A percentile compares a stretch with the other conserved stretches of the same genome.
Conservation (phyloP, 2,888 invertebrate species). For the Drosophila antonietae region DNA sequence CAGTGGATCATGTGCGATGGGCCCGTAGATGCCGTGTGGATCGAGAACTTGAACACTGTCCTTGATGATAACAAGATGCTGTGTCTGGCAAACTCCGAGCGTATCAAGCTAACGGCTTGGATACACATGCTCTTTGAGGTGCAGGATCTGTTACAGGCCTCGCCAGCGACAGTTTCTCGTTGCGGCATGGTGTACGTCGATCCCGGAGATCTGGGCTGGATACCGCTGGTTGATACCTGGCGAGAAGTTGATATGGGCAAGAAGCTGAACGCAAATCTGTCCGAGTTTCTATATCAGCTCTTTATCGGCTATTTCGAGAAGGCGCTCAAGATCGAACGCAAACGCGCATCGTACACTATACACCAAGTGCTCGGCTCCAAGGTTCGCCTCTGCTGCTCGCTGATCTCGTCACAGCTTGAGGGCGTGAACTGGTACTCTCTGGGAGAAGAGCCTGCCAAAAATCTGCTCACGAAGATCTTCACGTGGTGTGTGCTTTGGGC, state of each 20-base stretch:
- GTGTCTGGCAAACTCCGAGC: constrained; percentile 95
- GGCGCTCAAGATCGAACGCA: constrained; percentile 89
- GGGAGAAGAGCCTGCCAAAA: constrained; percentile 86
- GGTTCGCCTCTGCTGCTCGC: constrained; percentile 89
- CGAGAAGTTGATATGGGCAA: constrained; percentile 86
- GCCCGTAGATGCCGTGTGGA: constrained; percentile 97
- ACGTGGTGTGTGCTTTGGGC: constrained; percentile 94
- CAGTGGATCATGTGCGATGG: constrained; percentile 97
- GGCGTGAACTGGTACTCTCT: constrained; percentile 86
- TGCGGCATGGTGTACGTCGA: constrained; percentile 97
- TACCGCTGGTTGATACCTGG: constrained; percentile 93
- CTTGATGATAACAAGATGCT: constrained; percentile 97
- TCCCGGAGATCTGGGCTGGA: constrained; percentile 92
- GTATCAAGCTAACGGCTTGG: constrained; percentile 94
- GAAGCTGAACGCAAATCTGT: constrained; percentile 85
- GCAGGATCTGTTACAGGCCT: constrained; percentile 94
- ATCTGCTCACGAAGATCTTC: constrained; percentile 91
- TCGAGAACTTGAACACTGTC: constrained; percentile 96
- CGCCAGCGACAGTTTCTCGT: constrained; percentile 94
- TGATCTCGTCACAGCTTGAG: constrained; percentile 89
- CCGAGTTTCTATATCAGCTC: constrained; percentile 88
- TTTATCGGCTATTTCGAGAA: constrained; percentile 88
- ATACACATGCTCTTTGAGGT: constrained; percentile 96
- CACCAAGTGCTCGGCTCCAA: constrained; percentile 94
- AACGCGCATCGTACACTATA: constrained; percentile 90